phyloP scores from a whole-genome alignment of 2,797 vertebrate genomes.

The Betta splendens region DNA sequence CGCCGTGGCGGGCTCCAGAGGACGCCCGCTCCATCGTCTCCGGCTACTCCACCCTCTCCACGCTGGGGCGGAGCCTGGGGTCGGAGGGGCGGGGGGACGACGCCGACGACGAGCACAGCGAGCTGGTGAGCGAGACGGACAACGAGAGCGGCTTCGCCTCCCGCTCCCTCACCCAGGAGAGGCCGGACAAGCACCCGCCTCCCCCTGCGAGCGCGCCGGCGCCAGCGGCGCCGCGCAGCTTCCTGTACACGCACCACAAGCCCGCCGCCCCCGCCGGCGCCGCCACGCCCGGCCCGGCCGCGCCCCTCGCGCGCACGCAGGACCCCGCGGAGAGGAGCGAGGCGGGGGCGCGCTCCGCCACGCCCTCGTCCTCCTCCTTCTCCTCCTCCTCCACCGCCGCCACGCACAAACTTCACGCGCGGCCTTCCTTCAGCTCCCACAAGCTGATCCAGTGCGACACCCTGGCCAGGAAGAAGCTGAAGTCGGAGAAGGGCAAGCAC shows the following conservation, averaged over 20 bases:
- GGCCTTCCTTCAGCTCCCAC: constrained; percentile 91
- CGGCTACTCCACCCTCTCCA: constrained; percentile 96
- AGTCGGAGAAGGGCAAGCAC: constrained; percentile 78
- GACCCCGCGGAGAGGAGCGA: constrained; percentile 62
- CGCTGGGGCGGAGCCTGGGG: constrained; percentile 89
- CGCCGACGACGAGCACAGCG: constrained; percentile 93
- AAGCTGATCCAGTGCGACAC: constrained; percentile 96
- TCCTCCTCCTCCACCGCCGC: constrained; percentile 76
- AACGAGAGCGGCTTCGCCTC: constrained; percentile 90
- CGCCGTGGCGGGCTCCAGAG: constrained; percentile 75
- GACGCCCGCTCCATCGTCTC: constrained; percentile 95
- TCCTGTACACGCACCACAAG: constrained; percentile 78
- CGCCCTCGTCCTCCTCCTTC: constrained; percentile 79
- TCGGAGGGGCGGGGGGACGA: constrained; percentile 89
- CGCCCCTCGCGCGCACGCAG: constrained; percentile 41
- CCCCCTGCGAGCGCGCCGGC: constrained; percentile 6
- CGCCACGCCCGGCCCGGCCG: constrained; percentile 28
- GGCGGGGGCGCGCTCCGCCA: constrained; percentile 73
- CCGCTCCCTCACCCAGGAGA: constrained; percentile 82
- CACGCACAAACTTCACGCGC: constrained; percentile 75
- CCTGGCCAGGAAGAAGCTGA: constrained; percentile 88
- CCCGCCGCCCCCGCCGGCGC: constrained; percentile 37
- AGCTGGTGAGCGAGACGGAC: constrained; percentile 92
- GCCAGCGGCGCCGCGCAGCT: constrained; percentile 63
- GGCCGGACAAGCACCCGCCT: constrained; percentile 69